A percentile compares a stretch with the other conserved stretches of the same genome.
Evolutionary conservation across 2,888 invertebrate genomes (phyloP).

Genomic region (Lobophora halterata): DNA sequence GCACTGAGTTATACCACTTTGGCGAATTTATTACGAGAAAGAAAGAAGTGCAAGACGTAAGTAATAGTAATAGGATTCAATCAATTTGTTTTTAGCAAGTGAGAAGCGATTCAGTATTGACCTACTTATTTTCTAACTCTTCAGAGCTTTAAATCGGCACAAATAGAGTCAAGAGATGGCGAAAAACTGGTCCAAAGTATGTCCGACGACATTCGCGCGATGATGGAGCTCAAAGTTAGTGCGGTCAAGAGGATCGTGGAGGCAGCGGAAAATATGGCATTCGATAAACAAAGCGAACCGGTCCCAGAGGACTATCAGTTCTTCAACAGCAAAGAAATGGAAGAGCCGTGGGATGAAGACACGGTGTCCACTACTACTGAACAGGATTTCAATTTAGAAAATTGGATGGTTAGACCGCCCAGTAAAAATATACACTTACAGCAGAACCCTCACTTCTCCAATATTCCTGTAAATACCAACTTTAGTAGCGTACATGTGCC

Average conservation of each 20-base stretch:
- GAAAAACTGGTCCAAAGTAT: slow-evolving; percentile 89
- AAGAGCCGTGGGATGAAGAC: slow-evolving; percentile 77
- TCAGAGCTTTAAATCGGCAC: slow-evolving; percentile 89
- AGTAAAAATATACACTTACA: slow-evolving; percentile 84
- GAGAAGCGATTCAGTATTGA: not conserved
- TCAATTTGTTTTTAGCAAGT: too few relatives aligned
- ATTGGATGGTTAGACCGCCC: slow-evolving; percentile 76
- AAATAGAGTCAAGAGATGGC: slow-evolving; percentile 88
- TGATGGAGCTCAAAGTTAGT: slow-evolving; percentile 94
- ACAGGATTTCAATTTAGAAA: slow-evolving; percentile 73
- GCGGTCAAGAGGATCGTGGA: slow-evolving; percentile 94
- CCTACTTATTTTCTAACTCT: slow-evolving; percentile 34
- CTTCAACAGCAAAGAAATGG: slow-evolving; percentile 86
- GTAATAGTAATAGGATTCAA: slow-evolving; percentile 16
- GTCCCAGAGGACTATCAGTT: slow-evolving; percentile 84
- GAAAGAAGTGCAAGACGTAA: slow-evolving; percentile 88
- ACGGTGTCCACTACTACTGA: slow-evolving; percentile 76
- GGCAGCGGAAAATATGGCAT: slow-evolving; percentile 91
- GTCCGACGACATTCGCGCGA: slow-evolving; percentile 90
- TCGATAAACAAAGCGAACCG: slow-evolving; percentile 75
- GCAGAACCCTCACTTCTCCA: slow-evolving; percentile 88
- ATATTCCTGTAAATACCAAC: slow-evolving; percentile 87
- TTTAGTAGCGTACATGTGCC: slow-evolving; percentile 96
- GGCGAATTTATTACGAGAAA: slow-evolving; percentile 90
- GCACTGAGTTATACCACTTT: slow-evolving; percentile 89